A percentile compares a stretch with the other conserved stretches of the same genome.
Evolutionary conservation across 2,888 invertebrate genomes (phyloP).

Genomic region (Chrysina gloriosa): DNA sequence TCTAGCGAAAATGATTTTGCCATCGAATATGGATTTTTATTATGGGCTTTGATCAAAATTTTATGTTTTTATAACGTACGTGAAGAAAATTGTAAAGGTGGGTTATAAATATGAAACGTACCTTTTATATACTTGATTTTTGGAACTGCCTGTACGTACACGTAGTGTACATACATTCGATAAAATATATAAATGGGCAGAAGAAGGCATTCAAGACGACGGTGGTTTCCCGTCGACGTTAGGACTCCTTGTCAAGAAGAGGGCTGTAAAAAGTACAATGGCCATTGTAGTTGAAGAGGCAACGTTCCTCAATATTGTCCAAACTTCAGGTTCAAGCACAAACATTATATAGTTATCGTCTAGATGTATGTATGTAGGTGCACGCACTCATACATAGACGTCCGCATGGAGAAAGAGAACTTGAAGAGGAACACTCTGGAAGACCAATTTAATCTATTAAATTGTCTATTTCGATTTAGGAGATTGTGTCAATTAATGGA

Average conservation of each 20-base stretch:
- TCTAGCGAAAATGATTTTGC: no score
- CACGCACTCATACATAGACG: neutral
- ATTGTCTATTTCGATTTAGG: conserved; percentile 12
- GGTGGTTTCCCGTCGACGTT: conserved; percentile 41
- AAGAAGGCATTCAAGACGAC: conserved; percentile 29
- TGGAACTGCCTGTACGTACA: neutral
- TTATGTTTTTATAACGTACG: no score
- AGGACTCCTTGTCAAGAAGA: conserved; percentile 47
- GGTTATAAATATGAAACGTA: neutral
- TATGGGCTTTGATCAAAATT: no score
- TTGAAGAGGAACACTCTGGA: conserved; percentile 4
- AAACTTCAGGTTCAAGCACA: conserved; percentile 43
- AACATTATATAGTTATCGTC: conserved; percentile 42
- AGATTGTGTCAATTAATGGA: neutral
- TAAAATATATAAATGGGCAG: conserved; percentile 17
- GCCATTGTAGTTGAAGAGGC: conserved; percentile 53
- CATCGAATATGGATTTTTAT: no score
- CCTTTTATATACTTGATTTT: neutral
- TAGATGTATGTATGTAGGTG: neutral
- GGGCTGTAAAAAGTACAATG: conserved; percentile 53
- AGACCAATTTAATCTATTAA: conserved; percentile 21
- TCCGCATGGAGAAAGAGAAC: neutral
- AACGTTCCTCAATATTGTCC: conserved; percentile 45
- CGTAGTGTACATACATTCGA: neutral
- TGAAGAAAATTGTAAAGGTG: no score